Evolutionary conservation across 2,113 vertebrate species (phyloP), one percentile per base, ranked within the genome.

Genomic region (Muntiacus reevesi): DNA sequence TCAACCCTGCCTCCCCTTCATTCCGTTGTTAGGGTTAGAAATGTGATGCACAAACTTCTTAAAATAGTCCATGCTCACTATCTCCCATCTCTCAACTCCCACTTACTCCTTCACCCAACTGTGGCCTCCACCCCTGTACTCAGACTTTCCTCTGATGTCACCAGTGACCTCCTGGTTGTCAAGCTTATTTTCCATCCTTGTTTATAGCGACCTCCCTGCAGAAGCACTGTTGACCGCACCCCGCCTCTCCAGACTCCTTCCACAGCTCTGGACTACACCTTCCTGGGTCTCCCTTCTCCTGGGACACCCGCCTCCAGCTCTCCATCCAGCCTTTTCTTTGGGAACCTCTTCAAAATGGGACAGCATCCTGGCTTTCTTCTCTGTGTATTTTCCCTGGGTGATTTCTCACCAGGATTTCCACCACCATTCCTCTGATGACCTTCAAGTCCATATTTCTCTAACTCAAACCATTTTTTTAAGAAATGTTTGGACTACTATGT

Each of bases 11-110:
- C 57, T 71, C 36, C 91, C 89, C 86, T 94, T 93, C 81, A 45
- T 94, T 92, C 86, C 40, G 45, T 71, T 87, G 83, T 83, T 57
- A 74, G 60, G 52, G 94, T 59, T 91, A 91, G 55, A 93, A 94
- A 93, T 89, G n/a, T 40, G 82, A 94, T 83, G 59, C 47, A 25
- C 78, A 93, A 54, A 54, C 4, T 7, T 97, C 86, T 92, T 82
- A 94, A 95, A 92, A 78, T 71, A 83, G 86, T 47, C 88, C 45
- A 13, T 8, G 16, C 11, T 91, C 50, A 12, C 62, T 93, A 2
- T 79, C 95, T 89, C 82, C 40, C 6, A 9, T 59, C 97, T 74
- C 91, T 84, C 28, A 25, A 19, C 82, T 85, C 89, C 89, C 50
- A 71, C 87, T 67, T 50, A 8, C 78, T 82, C 47, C 55, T 27